These are phyloP conservation scores for Siniperca undulata DNA, from an alignment of 2,797 vertebrate species.

Conservation along the genomic window DNA sequence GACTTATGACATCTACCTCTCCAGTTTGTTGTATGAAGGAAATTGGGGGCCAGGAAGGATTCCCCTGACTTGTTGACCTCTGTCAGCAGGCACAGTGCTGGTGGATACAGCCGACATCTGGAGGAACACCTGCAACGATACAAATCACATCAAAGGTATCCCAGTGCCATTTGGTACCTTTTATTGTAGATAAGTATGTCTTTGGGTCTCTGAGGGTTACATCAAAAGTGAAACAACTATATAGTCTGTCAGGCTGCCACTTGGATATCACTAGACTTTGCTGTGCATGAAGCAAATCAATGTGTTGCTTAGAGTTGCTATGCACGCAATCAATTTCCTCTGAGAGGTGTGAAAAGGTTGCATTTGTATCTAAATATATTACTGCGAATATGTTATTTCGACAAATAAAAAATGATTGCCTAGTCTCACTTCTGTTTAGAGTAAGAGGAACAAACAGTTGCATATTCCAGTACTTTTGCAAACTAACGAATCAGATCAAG, in stretches of 20 bases:
- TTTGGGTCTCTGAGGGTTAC: slow-evolving; percentile 16
- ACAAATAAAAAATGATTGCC: not conserved
- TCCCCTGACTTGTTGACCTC: slow-evolving; percentile 39
- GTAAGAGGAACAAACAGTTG: not conserved
- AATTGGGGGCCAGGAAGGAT: slow-evolving; percentile 13
- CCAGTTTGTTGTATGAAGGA: slow-evolving; percentile 33
- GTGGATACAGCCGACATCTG: slow-evolving; percentile 51
- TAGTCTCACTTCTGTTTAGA: not conserved
- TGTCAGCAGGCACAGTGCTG: slow-evolving; percentile 39
- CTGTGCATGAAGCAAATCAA: not conserved
- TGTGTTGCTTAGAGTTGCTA: not conserved
- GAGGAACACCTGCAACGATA: slow-evolving; percentile 37
- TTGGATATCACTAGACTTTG: not conserved
- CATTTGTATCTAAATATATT: not conserved
- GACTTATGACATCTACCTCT: slow-evolving; percentile 23
- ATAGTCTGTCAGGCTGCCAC: slow-evolving; percentile 1
- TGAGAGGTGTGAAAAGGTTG: slow-evolving; percentile 12
- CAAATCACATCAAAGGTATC: slow-evolving; percentile 39
- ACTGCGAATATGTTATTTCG: not conserved
- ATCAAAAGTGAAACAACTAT: slow-evolving; percentile 16
- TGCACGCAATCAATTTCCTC: not conserved
- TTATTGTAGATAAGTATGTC: slow-evolving; percentile 9
- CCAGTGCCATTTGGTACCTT: slow-evolving; percentile 1
- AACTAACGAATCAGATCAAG: not conserved
- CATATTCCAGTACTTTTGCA: not conserved